Evolutionary conservation across 1,140 invertebrate genomes (phyloP), one percentile per base, ranked within the genome.

Genomic region (Bombus soroeensis): DNA sequence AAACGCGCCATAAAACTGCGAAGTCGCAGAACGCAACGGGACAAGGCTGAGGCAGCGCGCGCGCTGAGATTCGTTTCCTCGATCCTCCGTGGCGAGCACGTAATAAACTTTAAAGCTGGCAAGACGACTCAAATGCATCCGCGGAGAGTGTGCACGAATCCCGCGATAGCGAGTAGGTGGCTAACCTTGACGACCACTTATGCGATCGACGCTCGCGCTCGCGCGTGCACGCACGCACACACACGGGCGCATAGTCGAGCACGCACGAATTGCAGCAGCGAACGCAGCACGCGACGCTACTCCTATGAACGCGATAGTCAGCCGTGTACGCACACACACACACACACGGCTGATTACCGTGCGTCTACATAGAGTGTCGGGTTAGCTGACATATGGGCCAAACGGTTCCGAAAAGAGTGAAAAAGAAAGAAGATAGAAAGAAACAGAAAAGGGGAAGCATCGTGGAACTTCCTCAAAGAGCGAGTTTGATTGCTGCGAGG

Each of bases 131-230:
- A 81, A 84, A 85, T 86, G 88, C 88, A 88, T 77, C 86, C 83
- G 76, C 34, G 28, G 53, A 84, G 76, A 79, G 83, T 47, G 86
- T 87, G 88, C 86, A 85, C 79, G 70, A 73, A 85, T 25, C 85
- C 39, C 71, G 76, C 85, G 80, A 85, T 87, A 82, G 72, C 87
- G 91, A 93, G 91, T 93, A 93, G 92, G 91, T 93, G 91, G 92
- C 92, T 94, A 93, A 93, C 93, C 93, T 94, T 94, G 92, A 93
- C 91, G 88, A 92, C 89, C 87, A 94, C 92, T 90, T 85, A 83
- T 78, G 88, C 79, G 76, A 79, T 53, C 81, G 77, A 59, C 53
- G 37, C 41, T 82, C 81, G 88, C 86, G 81, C 76, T 66, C 75
- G 70, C 47, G 41, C 28, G 41, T 53, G 34, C n/a, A 39, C 39